Evolutionary conservation across 2,888 invertebrate species (phyloP).

Genomic region (Dendrolimus pini): DNA sequence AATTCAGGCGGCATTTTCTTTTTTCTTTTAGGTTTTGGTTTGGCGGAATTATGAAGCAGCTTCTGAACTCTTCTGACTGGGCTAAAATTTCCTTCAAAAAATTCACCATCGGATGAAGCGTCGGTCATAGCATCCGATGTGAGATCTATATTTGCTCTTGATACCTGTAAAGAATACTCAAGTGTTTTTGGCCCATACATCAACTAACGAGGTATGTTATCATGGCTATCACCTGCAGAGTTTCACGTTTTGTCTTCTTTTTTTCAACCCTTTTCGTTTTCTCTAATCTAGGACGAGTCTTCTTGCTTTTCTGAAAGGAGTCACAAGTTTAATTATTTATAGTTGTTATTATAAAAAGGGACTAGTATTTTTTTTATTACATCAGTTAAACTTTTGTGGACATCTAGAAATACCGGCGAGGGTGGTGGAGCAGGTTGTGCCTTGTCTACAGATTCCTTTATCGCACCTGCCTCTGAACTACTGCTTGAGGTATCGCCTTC

Average conservation of each 20-base stretch:
- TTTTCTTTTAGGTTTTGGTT: constrained; percentile 57
- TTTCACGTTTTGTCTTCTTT: constrained; percentile 71
- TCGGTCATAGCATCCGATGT: constrained; percentile 83
- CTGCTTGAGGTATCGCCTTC: constrained; percentile 87
- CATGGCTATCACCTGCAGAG: constrained; percentile 63
- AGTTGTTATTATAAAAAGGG: too few species aligned
- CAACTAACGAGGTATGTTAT: too few species aligned
- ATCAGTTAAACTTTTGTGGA: constrained; percentile 41
- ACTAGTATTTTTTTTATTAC: constrained; percentile 23
- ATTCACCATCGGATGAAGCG: constrained; percentile 78
- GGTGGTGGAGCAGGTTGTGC: constrained; percentile 80
- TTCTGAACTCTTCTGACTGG: constrained; percentile 62
- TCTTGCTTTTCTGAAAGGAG: constrained; percentile 36
- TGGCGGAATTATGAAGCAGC: constrained; percentile 48
- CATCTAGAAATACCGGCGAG: constrained; percentile 78
- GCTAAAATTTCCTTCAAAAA: constrained; percentile 60
- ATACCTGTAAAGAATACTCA: constrained; percentile 54
- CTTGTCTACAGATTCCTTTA: constrained; percentile 70
- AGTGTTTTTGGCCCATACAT: neutral
- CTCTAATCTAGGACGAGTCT: constrained; percentile 47
- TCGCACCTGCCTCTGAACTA: constrained; percentile 79
- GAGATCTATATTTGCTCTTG: constrained; percentile 75
- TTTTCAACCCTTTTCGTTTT: constrained; percentile 62
- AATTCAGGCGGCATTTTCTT: constrained; percentile 75
- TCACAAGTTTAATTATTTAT: neutral